Percentiles rank a stretch among this genome's conserved stretches.
These are phyloP conservation scores for Limnodromus scolopaceus DNA, from an alignment of 2,797 vertebrate genomes.

Conservation along the genomic window DNA sequence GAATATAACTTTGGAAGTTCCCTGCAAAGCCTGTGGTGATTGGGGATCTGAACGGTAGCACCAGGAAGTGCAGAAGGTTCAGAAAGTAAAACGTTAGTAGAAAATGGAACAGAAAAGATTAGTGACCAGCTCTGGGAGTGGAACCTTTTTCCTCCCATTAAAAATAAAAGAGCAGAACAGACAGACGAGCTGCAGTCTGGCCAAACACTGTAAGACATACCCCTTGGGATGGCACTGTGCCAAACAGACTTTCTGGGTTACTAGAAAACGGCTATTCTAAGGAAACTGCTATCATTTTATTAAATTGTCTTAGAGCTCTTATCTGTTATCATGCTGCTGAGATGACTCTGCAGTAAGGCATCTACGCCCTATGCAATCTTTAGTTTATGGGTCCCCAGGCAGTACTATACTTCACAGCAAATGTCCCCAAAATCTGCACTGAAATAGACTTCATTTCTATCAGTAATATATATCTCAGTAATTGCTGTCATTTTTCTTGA, in stretches of 20 bases:
- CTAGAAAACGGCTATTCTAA: not conserved
- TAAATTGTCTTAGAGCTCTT: not conserved
- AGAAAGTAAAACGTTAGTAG: not conserved
- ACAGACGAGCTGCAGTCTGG: fast-evolving
- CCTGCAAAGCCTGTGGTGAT: not conserved
- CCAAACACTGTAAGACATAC: fast-evolving
- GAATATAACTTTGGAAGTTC: not conserved
- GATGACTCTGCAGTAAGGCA: not conserved
- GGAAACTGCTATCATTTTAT: not conserved
- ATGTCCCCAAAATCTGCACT: not conserved
- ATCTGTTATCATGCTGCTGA: not conserved
- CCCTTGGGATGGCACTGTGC: not conserved
- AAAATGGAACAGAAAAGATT: not conserved
- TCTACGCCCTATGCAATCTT: not conserved
- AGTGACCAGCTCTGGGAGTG: not conserved
- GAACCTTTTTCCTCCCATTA: not conserved
- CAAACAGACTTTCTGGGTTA: not conserved
- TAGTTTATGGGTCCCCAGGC: not conserved
- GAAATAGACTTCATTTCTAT: not conserved
- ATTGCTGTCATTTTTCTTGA: not conserved
- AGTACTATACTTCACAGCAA: not conserved
- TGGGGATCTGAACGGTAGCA: not conserved
- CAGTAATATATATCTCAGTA: not conserved
- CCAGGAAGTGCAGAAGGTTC: not conserved
- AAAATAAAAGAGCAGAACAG: not conserved